These are phyloP conservation scores for Drosophila rufa DNA, from an alignment of 1,140 invertebrate species.

Conservation along the genomic window DNA sequence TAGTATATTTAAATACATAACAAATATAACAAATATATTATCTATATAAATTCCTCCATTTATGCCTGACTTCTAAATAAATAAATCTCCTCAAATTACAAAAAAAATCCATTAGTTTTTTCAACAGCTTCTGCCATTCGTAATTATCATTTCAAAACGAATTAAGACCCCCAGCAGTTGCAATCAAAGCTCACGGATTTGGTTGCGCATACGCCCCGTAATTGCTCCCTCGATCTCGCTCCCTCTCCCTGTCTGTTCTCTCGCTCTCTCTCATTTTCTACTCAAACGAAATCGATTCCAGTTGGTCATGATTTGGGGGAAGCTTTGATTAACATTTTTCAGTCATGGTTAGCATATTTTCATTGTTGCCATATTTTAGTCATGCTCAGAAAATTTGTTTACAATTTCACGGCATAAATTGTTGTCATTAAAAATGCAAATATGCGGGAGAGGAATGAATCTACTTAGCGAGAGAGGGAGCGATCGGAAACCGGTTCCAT, in stretches of 20 bases:
- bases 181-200: slow-evolving; percentile 48
- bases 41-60: not conserved
- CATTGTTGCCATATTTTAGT: slow-evolving; percentile 46
- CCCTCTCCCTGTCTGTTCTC: not conserved
- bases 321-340: slow-evolving; percentile 42
- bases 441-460: slow-evolving; percentile 43
- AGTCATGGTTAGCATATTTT: slow-evolving; percentile 48
- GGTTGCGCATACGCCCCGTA: slow-evolving; percentile 58
- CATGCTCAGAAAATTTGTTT: slow-evolving; percentile 59
- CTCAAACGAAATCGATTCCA: slow-evolving; percentile 45
- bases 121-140: slow-evolving; percentile 5
- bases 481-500: slow-evolving; percentile 57
- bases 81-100: slow-evolving; percentile 15
- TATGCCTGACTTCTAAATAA: not conserved
- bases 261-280: slow-evolving; percentile 7
- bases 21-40: not conserved
- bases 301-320: slow-evolving; percentile 47
- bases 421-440: slow-evolving; percentile 79
- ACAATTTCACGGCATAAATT: slow-evolving; percentile 79
- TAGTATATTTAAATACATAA: not conserved
- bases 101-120: slow-evolving; percentile 11
- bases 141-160: slow-evolving; percentile 45
- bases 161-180: slow-evolving; percentile 20
- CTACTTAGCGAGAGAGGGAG: slow-evolving; percentile 7
- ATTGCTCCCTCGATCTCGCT: slow-evolving; percentile 18